phyloP scores from a whole-genome alignment of 1,140 invertebrate genomes.

The Drosophila yakuba region DNA sequence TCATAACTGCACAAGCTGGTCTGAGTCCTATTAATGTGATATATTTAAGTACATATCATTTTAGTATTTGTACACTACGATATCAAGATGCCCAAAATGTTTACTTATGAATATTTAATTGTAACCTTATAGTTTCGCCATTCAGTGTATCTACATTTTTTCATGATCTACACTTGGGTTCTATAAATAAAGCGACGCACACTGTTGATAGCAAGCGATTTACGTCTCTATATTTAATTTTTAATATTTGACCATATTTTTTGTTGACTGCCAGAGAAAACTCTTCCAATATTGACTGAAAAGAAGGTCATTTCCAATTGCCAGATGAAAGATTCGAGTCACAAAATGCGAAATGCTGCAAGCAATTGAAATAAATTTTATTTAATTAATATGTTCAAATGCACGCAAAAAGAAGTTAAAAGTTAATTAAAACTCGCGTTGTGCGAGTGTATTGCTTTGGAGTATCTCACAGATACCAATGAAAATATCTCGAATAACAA shows the following conservation, averaged over 20 bases:
- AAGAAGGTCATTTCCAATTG: slow-evolving; percentile 4
- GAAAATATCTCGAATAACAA: slow-evolving; percentile 33
- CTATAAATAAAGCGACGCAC: slow-evolving; percentile 51
- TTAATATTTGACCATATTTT: slow-evolving; percentile 44
- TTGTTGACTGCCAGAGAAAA: slow-evolving; percentile 21
- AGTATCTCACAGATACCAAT: slow-evolving; percentile 35
- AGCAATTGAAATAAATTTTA: slow-evolving; percentile 42
- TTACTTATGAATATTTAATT: too few relatives aligned
- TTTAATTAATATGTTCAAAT: slow-evolving; percentile 46
- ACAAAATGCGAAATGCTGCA: slow-evolving; percentile 10
- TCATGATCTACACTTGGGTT: slow-evolving; percentile 16
- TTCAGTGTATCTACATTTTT: slow-evolving; percentile 9
- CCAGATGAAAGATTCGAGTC: slow-evolving; percentile 1
- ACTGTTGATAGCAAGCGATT: slow-evolving; percentile 47
- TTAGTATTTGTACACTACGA: too few relatives aligned
- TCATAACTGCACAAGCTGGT: neutral
- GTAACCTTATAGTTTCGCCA: slow-evolving; percentile 5
- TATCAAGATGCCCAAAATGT: neutral
- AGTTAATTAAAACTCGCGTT: slow-evolving; percentile 45
- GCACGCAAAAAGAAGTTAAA: slow-evolving; percentile 26
- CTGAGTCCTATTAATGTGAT: too few relatives aligned
- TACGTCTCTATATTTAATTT: slow-evolving; percentile 31
- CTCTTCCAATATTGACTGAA: slow-evolving; percentile 29
- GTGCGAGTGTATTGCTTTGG: slow-evolving; percentile 1
- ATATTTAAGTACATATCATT: too few relatives aligned